Evolutionary conservation across 2,888 invertebrate genomes (phyloP).

Genomic region (Hirtodrosophila confusa): DNA sequence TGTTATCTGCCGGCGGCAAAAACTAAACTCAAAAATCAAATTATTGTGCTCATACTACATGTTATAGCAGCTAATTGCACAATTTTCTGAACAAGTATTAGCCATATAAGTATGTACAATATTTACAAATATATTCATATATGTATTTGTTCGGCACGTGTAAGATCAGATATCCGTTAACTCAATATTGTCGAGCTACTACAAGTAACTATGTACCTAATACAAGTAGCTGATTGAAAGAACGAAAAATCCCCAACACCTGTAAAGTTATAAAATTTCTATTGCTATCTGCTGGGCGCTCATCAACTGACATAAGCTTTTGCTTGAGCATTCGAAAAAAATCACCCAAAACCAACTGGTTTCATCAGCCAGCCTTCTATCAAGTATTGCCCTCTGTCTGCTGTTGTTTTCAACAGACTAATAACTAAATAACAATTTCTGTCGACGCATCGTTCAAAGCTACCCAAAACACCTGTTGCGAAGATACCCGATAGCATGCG

Average conservation of each 20-base stretch:
- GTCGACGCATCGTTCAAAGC: slow-evolving; percentile 21
- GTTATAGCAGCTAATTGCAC: slow-evolving; percentile 34
- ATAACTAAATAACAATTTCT: not conserved
- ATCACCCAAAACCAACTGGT: slow-evolving; percentile 30
- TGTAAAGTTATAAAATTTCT: slow-evolving; percentile 14
- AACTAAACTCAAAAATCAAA: slow-evolving; percentile 39
- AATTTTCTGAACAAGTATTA: slow-evolving; percentile 30
- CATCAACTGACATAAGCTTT: slow-evolving; percentile 13
- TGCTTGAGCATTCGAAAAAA: slow-evolving; percentile 16
- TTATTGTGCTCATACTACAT: slow-evolving; percentile 26
- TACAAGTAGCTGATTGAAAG: not conserved
- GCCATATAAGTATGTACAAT: slow-evolving; percentile 3
- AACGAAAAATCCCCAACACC: not conserved
- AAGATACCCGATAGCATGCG: slow-evolving; percentile 31
- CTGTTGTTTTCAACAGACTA: slow-evolving; percentile 3
- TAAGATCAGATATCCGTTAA: slow-evolving; percentile 24
- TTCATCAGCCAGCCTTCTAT: slow-evolving; percentile 36
- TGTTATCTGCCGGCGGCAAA: slow-evolving; percentile 27
- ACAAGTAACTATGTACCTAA: slow-evolving; percentile 3
- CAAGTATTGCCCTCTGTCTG: slow-evolving; percentile 16
- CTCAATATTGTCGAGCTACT: slow-evolving; percentile 3
- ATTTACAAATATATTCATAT: too few species aligned
- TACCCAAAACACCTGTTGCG: slow-evolving; percentile 18
- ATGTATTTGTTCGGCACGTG: slow-evolving; percentile 17
- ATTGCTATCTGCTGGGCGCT: slow-evolving; percentile 13